A percentile compares a stretch with the other conserved stretches of the same genome.
phyloP scores from a whole-genome alignment of 2,113 vertebrate species.

The Columba livia region DNA sequence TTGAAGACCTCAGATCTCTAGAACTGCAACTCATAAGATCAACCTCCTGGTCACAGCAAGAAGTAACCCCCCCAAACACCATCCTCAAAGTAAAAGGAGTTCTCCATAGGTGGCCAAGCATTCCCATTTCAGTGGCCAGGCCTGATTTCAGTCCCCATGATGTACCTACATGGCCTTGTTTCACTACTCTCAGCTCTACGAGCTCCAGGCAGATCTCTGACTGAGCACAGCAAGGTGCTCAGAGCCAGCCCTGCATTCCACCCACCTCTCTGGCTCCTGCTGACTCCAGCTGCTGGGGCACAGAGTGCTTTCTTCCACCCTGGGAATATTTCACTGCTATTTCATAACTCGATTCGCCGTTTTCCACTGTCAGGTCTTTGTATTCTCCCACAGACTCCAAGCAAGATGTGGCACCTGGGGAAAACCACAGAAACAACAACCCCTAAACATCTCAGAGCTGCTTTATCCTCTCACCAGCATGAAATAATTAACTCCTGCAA shows the following conservation, averaged over 20 bases:
- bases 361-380: conserved; percentile 89
- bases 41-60: neutral
- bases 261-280: conserved; percentile 85
- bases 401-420: conserved; percentile 81
- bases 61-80: neutral
- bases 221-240: accelerated
- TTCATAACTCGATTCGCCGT: conserved; percentile 75
- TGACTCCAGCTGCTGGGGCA: conserved; percentile 90
- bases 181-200: neutral
- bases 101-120: neutral
- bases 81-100: no score
- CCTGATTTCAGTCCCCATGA: neutral
- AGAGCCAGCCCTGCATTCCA: neutral
- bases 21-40: neutral
- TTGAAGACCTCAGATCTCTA: neutral
- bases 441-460: neutral
- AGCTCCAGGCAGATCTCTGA: neutral
- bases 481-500: neutral
- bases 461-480: neutral
- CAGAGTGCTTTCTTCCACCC: conserved; percentile 87
- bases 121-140: neutral
- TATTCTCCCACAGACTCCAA: conserved; percentile 95
- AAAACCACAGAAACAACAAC: neutral
- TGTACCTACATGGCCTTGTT: accelerated
- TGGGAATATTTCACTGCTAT: conserved; percentile 60